Percentiles rank a stretch among this genome's conserved stretches.
Conservation (phyloP, 2,888 invertebrate genomes). For the Aphodius granarius region DNA sequence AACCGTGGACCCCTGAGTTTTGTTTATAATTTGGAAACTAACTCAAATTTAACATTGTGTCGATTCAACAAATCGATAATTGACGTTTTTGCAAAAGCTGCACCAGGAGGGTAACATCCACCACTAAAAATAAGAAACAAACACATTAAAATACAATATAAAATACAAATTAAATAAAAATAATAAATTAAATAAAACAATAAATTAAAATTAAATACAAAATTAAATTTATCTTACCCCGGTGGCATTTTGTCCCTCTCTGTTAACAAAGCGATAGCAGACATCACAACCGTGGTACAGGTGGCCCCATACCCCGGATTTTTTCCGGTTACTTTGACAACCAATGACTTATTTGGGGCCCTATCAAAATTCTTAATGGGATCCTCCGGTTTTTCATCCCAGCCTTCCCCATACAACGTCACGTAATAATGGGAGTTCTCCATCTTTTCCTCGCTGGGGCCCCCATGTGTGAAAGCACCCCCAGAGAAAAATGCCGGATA, state of each 20-base stretch:
- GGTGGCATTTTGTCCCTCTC: conserved; percentile 77
- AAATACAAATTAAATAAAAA: conserved; percentile 3
- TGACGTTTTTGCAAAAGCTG: conserved; percentile 80
- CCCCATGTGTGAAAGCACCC: conserved; percentile 69
- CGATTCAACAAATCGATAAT: conserved; percentile 74
- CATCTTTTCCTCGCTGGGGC: conserved; percentile 64
- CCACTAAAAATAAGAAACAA: conserved; percentile 67
- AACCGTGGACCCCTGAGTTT: background rate
- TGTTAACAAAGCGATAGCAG: conserved; percentile 74
- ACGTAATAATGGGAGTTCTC: conserved; percentile 66
- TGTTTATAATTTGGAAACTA: conserved; percentile 42
- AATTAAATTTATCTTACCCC: conserved; percentile 56
- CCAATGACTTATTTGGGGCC: conserved; percentile 66
- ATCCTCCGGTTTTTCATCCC: conserved; percentile 65
- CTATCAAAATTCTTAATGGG: conserved; percentile 59
- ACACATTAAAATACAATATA: background rate
- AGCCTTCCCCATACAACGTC: conserved; percentile 77
- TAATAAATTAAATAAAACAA: conserved; percentile 19
- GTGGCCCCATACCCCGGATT: conserved; percentile 88
- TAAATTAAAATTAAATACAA: background rate
- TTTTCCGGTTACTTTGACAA: conserved; percentile 65
- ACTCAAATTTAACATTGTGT: conserved; percentile 72
- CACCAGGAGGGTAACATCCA: conserved; percentile 85
- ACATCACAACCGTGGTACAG: conserved; percentile 69
- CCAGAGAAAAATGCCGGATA: conserved; percentile 63